Evolutionary conservation across 2,888 invertebrate species (phyloP).

Genomic region (Hirtodrosophila histrioides): DNA sequence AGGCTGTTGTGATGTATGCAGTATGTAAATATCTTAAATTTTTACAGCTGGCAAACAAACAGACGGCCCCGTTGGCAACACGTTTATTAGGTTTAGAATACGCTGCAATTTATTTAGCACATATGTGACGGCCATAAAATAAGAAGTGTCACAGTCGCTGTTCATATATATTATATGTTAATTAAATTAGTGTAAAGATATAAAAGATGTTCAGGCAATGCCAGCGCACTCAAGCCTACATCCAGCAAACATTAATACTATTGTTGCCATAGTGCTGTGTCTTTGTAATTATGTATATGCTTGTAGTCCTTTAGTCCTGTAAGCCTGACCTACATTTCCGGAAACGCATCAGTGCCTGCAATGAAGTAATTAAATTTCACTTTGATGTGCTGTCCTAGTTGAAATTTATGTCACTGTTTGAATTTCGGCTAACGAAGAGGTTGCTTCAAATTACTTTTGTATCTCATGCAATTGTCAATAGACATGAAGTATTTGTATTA

Average conservation of each 20-base stretch:
- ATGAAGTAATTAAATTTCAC: slow-evolving; percentile 25
- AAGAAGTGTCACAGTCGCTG: slow-evolving; percentile 11
- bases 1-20: slow-evolving; percentile 39
- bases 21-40: slow-evolving; percentile 21
- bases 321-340: too few species aligned
- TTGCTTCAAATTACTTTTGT: too few species aligned
- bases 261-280: slow-evolving; percentile 34
- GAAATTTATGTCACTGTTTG: not conserved
- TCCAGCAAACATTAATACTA: slow-evolving; percentile 41
- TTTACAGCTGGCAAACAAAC: slow-evolving; percentile 39
- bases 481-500: too few species aligned
- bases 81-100: slow-evolving; percentile 58
- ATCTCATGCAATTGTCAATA: too few species aligned
- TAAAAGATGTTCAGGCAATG: slow-evolving; percentile 4
- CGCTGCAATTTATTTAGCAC: slow-evolving; percentile 39
- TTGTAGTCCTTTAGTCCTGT: too few species aligned
- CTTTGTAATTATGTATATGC: slow-evolving; percentile 10
- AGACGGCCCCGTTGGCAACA: slow-evolving; percentile 36
- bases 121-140: slow-evolving; percentile 2
- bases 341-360: slow-evolving; percentile 3
- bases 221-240: slow-evolving; percentile 22
- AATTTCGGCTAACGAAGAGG: too few species aligned
- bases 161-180: slow-evolving; percentile 24
- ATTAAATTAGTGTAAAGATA: slow-evolving; percentile 48
- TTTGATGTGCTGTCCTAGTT: slow-evolving; percentile 15